Conservation (phyloP, 2,113 vertebrate species). For the Vireo altiloquus region DNA sequence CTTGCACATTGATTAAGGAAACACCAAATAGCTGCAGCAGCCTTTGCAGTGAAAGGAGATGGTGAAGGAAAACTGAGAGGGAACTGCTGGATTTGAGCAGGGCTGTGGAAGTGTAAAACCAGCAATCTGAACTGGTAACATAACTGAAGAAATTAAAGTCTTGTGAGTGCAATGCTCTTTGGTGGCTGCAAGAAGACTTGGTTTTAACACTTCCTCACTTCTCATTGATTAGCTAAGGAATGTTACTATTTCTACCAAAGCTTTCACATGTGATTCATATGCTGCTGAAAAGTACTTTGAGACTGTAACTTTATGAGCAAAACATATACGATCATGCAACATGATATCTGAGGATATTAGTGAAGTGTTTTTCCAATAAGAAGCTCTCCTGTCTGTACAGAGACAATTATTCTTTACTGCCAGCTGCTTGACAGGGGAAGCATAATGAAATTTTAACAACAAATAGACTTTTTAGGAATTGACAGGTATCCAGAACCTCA, state of each 20-base stretch:
- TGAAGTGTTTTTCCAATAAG: not conserved
- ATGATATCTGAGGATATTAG: not conserved
- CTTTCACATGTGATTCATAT: not conserved
- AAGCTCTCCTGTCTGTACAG: not conserved
- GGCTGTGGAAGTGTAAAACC: not conserved
- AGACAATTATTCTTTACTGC: not conserved
- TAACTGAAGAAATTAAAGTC: not conserved
- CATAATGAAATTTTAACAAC: not conserved
- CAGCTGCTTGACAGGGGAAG: rapidly evolving
- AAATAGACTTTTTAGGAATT: not conserved
- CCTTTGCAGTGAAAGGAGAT: not conserved
- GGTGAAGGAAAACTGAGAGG: not conserved
- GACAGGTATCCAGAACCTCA: not conserved
- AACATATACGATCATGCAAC: not conserved
- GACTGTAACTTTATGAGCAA: not conserved
- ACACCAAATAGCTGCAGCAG: not conserved
- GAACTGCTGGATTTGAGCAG: not conserved
- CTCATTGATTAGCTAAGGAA: not conserved
- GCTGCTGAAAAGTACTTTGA: not conserved
- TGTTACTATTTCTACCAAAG: not conserved
- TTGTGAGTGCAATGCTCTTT: not conserved
- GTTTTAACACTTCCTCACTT: not conserved
- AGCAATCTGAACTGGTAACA: not conserved
- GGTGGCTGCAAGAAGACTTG: not conserved
- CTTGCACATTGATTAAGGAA: not conserved